Evolutionary conservation across 2,113 vertebrate species (phyloP), one percentile per base, ranked within the genome.

Genomic region (Hippocampus mohnikei): DNA sequence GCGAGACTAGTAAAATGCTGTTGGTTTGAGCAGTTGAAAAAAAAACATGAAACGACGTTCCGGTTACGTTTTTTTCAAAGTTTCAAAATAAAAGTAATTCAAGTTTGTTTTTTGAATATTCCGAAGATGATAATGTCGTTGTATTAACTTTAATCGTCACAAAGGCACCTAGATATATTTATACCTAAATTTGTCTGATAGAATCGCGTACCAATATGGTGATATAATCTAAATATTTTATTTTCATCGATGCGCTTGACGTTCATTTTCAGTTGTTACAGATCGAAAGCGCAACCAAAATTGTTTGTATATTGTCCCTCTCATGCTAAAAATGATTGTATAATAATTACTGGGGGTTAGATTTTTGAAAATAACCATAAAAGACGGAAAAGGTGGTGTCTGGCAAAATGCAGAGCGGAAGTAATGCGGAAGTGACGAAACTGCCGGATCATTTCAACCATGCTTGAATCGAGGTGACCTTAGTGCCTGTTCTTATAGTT

Each of bases 391-490:
- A 48, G 2, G 21, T 25, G 2, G 41, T 40, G 41, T 61, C 37
- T 44, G 6, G 0, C 21, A 6, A 25, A 70, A 56, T 8, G 33
- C 2, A 42, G n/a, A 68, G 23, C 75, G 86, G 86, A 88, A 86
- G 55, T 40, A 74, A 71, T 62, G 2, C 83, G 89, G 87, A 89
- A 86, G 72, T 84, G 48, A 52, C 3, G 67, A 11, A n/a, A 67
- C 52, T 3, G 3, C 37, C 46, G n/a, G 15, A 25, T 21, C 33
- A 1, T 67, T 62, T 65, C 72, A 74, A 75, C 52, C 88, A 88
- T 86, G 88, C 88, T 86, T 83, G 77, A 82, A 79, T 81, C 77
- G 89, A 86, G 88, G 87, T 91, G 87, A 91, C 89, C 89, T 91
- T 85, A 88, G 60, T 67, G 66, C 20, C 40, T 1, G 21, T 20